Evolutionary conservation across 2,113 vertebrate species (phyloP).

Genomic region (Cyprinodon variegatus): DNA sequence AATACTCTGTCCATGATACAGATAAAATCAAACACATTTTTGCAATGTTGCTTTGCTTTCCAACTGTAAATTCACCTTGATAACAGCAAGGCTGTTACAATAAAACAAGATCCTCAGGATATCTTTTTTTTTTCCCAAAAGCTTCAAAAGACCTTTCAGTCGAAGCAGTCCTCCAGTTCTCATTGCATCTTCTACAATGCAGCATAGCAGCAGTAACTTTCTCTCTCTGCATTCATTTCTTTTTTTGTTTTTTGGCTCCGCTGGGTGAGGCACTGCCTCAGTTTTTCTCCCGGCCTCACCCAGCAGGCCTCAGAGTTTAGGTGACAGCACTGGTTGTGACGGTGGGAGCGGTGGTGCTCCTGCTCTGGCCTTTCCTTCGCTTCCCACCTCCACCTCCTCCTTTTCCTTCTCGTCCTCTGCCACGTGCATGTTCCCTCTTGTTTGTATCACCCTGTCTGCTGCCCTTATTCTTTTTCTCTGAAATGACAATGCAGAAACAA

Average conservation of each 20-base stretch:
- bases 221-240: constrained; percentile 51
- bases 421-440: constrained; percentile 74
- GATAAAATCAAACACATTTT: constrained; percentile 30
- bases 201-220: constrained; percentile 77
- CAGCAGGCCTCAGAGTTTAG: constrained; percentile 66
- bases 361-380: constrained; percentile 55
- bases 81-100: constrained; percentile 44
- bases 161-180: constrained; percentile 75
- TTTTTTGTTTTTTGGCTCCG: constrained; percentile 21
- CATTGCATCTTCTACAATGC: constrained; percentile 69
- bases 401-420: constrained; percentile 39
- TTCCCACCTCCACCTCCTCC: constrained; percentile 64
- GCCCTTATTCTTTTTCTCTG: constrained; percentile 78
- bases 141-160: constrained; percentile 42
- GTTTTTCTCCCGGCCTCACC: constrained; percentile 32
- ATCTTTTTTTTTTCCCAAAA: constrained; percentile 12
- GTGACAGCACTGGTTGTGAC: constrained; percentile 58
- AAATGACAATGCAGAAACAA: constrained; percentile 31
- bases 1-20: constrained; percentile 31
- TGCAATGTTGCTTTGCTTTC: constrained; percentile 33
- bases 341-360: constrained; percentile 18
- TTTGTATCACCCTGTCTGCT: constrained; percentile 73
- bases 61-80: constrained; percentile 37
- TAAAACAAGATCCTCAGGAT: constrained; percentile 25
- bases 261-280: constrained; percentile 37